Conservation (phyloP, 2,888 invertebrate species). For the Drosophila hamatofila region DNA sequence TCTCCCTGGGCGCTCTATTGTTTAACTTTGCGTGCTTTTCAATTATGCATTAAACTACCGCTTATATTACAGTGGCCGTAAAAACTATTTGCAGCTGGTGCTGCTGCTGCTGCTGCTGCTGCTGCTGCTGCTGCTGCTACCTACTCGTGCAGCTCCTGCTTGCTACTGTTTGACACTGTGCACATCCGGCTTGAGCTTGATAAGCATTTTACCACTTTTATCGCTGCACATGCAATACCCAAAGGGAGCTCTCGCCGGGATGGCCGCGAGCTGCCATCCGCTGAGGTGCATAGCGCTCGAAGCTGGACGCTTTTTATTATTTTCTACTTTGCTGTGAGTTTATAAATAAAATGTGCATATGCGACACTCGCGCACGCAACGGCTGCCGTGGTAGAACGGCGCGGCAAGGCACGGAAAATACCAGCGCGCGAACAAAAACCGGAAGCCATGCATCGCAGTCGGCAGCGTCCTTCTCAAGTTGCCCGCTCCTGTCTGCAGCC, state of each 20-base stretch:
- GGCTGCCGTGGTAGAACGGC: neutral
- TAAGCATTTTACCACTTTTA: constrained; percentile 79
- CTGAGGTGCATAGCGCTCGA: constrained; percentile 44
- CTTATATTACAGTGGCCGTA: constrained; percentile 55
- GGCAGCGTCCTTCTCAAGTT: constrained; percentile 23
- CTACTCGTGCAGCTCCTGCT: constrained; percentile 8
- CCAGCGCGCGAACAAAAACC: constrained; percentile 79
- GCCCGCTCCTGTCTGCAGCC: constrained; percentile 6
- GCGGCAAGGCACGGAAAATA: constrained; percentile 46
- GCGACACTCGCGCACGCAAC: constrained; percentile 75
- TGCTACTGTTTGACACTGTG: constrained; percentile 72
- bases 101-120: constrained; percentile 18
- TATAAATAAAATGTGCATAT: constrained; percentile 80
- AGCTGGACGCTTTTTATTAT: constrained; percentile 59
- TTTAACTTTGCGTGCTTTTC: constrained; percentile 77
- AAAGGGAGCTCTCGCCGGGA: neutral
- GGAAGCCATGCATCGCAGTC: constrained; percentile 71
- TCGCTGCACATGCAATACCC: constrained; percentile 60
- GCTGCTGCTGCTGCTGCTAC: constrained; percentile 8
- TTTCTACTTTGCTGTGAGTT: constrained; percentile 68
- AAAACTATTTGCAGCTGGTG: constrained; percentile 61
- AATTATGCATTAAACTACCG: constrained; percentile 80
- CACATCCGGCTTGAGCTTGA: constrained; percentile 76
- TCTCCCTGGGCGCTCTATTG: constrained; percentile 46
- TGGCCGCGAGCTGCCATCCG: neutral